Percentiles rank a stretch among this genome's conserved stretches.
Conservation (phyloP, 1,140 invertebrate genomes). For the Apis mellifera region DNA sequence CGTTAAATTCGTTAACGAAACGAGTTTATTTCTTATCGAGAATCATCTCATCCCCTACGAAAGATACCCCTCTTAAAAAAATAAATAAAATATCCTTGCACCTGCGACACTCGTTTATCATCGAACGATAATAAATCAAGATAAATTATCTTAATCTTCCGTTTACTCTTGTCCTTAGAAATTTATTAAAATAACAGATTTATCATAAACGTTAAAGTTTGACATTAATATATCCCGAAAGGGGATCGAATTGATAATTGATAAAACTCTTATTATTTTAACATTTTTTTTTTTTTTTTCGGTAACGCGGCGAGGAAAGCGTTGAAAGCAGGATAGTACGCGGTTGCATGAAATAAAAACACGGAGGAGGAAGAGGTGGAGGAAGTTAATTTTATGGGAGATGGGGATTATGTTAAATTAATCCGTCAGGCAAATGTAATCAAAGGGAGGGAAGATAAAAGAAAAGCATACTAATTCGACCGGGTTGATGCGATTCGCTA, state of each 20-base stretch:
- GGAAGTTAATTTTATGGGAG: conserved; percentile 7
- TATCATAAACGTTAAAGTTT: too few species aligned
- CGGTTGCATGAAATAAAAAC: neutral
- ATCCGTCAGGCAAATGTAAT: conserved; percentile 10
- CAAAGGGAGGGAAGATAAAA: conserved; percentile 16
- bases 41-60: neutral
- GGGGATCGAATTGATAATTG: too few species aligned
- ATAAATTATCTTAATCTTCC: too few species aligned
- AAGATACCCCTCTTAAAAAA: too few species aligned
- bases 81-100: neutral
- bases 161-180: too few species aligned
- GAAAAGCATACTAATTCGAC: conserved; percentile 22
- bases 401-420: conserved; percentile 23
- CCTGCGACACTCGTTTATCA: neutral
- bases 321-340: too few species aligned
- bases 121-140: too few species aligned
- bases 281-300: too few species aligned
- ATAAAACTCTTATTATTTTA: too few species aligned
- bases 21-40: neutral
- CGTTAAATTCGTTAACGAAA: neutral
- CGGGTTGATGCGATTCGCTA: conserved; percentile 6
- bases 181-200: too few species aligned
- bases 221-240: too few species aligned
- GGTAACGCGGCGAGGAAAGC: too few species aligned
- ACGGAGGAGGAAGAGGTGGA: neutral